Percentiles rank a stretch among this genome's conserved stretches.
Conservation (phyloP, 2,113 vertebrate genomes). For the Daphoenositta chrysoptera region DNA sequence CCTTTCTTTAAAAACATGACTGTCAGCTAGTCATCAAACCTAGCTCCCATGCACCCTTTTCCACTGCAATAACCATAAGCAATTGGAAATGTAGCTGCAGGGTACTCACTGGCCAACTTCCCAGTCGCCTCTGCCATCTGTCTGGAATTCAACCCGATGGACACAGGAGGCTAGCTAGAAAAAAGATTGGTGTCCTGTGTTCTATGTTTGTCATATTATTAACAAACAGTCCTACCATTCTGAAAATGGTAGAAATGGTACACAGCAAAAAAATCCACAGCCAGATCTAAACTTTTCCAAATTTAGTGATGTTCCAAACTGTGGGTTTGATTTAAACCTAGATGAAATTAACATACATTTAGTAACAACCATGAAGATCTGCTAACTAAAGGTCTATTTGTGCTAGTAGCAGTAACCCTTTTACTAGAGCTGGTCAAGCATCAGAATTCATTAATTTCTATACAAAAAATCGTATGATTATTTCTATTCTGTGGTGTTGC, state of each 20-base stretch:
- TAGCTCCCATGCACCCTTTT: neutral
- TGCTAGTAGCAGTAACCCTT: neutral
- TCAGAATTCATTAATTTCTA: neutral
- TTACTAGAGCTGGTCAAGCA: neutral
- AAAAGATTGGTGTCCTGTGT: neutral
- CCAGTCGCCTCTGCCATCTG: conserved; percentile 47
- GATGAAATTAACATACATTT: neutral
- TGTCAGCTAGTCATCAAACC: neutral
- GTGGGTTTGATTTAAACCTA: neutral
- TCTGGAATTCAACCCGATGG: conserved; percentile 12
- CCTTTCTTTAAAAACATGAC: neutral
- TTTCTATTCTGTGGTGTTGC: neutral
- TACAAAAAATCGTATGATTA: neutral
- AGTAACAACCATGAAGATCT: neutral
- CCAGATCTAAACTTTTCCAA: neutral
- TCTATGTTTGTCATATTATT: neutral
- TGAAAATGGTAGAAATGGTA: neutral
- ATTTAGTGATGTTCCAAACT: neutral
- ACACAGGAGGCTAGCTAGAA: conserved; percentile 35
- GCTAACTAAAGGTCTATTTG: neutral
- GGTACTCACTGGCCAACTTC: neutral
- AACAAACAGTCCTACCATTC: neutral
- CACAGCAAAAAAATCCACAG: neutral
- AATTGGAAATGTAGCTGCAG: neutral
- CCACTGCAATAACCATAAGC: conserved; percentile 40